phyloP scores from a whole-genome alignment of 2,888 invertebrate genomes.

The Lacanobia wlatinum region DNA sequence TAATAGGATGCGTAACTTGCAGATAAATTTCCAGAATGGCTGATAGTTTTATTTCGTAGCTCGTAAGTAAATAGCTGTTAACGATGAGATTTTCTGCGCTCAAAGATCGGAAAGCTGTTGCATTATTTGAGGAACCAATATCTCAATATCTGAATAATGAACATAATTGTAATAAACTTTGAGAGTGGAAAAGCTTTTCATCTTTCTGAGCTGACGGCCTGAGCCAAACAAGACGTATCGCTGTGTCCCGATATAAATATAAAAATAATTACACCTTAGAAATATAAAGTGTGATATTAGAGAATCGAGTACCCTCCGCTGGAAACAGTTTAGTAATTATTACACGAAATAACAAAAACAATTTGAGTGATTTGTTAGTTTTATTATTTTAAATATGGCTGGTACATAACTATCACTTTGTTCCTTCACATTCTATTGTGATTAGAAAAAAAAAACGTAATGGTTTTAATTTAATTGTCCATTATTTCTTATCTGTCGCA shows the following conservation, averaged over 20 bases:
- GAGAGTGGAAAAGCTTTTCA: conserved; percentile 37
- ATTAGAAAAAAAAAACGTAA: conserved; percentile 9
- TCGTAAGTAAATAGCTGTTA: conserved; percentile 31
- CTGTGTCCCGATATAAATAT: conserved; percentile 44
- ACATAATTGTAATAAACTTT: conserved; percentile 29
- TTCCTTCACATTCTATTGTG: conserved; percentile 29
- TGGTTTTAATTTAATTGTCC: conserved; percentile 17
- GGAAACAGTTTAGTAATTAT: conserved; percentile 38
- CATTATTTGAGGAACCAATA: not conserved
- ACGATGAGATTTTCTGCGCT: conserved; percentile 35
- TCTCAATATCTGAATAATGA: not conserved
- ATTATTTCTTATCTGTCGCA: conserved; percentile 19
- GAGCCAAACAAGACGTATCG: conserved; percentile 24
- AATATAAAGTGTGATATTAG: conserved; percentile 83
- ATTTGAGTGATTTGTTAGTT: conserved; percentile 12
- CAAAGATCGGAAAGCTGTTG: conserved; percentile 14
- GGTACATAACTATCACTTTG: conserved; percentile 10
- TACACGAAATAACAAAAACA: conserved; percentile 17
- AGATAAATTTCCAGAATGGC: conserved; percentile 30
- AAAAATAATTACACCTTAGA: conserved; percentile 71
- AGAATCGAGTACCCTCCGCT: conserved; percentile 72
- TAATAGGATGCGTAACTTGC: conserved; percentile 18
- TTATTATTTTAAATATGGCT: conserved; percentile 6
- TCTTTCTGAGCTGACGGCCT: conserved; percentile 13
- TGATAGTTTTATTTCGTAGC: conserved; percentile 39